Conservation (phyloP, 2,797 vertebrate genomes). For the Numenius phaeopus region DNA sequence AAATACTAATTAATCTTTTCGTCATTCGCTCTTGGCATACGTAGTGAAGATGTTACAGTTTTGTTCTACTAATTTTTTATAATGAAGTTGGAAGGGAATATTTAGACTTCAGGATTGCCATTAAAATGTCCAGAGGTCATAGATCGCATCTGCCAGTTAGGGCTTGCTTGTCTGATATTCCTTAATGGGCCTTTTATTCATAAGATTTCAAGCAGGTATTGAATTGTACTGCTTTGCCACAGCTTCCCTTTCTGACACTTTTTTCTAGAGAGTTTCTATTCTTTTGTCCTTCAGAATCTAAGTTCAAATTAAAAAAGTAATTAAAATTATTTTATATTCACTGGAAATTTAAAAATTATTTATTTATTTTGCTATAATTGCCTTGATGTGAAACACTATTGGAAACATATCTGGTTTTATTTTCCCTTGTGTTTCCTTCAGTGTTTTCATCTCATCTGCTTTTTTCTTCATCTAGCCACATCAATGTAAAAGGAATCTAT, state of each 20-base stretch:
- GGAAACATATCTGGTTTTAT: neutral
- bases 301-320: neutral
- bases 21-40: neutral
- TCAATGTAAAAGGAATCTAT: neutral
- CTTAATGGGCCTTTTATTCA: neutral
- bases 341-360: neutral
- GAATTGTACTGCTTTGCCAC: neutral
- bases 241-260: neutral
- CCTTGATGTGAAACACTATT: neutral
- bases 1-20: neutral
- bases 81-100: neutral
- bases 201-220: neutral
- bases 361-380: neutral
- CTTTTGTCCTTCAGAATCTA: neutral
- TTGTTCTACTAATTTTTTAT: neutral
- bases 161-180: neutral
- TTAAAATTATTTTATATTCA: neutral
- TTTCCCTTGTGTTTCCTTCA: neutral
- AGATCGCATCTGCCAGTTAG: neutral
- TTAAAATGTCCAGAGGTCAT: neutral
- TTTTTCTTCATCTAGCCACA: neutral
- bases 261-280: neutral
- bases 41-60: neutral
- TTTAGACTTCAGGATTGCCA: neutral
- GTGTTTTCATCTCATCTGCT: neutral